Evolutionary conservation across 2,797 vertebrate species (phyloP).

Genomic region (Anableps anableps): DNA sequence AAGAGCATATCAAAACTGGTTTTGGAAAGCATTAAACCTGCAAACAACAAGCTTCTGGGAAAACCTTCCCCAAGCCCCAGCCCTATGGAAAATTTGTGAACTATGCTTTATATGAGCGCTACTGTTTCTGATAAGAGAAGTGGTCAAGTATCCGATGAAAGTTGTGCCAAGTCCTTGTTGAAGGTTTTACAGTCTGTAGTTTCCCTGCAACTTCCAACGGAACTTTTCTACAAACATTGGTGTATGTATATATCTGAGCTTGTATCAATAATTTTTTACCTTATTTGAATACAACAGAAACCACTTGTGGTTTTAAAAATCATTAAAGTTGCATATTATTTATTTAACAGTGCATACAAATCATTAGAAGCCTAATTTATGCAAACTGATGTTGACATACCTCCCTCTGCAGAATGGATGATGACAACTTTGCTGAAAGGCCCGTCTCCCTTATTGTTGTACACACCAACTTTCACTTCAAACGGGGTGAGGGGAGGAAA

Average conservation of each 20-base stretch:
- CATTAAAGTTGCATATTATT: background rate
- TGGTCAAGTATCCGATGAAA: background rate
- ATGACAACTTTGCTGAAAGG: constrained; percentile 93
- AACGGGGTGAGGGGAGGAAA: constrained; percentile 97
- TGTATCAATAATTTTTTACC: background rate
- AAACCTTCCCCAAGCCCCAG: background rate
- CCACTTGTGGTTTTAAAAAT: background rate
- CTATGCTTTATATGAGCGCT: background rate
- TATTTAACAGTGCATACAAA: background rate
- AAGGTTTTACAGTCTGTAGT: background rate
- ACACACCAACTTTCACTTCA: constrained; percentile 96
- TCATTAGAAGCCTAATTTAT: background rate
- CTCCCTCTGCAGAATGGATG: constrained; percentile 95
- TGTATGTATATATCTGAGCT: background rate
- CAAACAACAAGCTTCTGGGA: background rate
- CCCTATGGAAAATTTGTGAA: background rate
- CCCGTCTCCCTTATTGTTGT: constrained; percentile 98
- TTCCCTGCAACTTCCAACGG: background rate
- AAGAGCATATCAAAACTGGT: background rate
- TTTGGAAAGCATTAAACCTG: background rate
- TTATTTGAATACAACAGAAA: background rate
- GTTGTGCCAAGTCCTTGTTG: background rate
- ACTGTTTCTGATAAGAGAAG: background rate
- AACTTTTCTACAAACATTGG: background rate
- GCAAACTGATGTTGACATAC: constrained; percentile 74